These are phyloP conservation scores for Ceraclea dissimilis DNA, from an alignment of 2,888 invertebrate genomes.

Conservation along the genomic window DNA sequence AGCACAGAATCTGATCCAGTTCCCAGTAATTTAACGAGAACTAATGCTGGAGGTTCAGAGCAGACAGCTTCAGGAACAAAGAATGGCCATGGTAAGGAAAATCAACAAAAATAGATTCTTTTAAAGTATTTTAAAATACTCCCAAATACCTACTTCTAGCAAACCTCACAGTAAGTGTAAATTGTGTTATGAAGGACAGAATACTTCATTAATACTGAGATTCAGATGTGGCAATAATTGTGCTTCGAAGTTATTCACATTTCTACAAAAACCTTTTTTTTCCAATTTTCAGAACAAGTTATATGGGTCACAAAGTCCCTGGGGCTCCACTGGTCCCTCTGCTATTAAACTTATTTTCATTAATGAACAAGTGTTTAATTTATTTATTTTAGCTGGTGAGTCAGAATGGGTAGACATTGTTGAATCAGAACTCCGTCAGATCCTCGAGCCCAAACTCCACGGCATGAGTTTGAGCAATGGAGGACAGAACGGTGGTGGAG, in stretches of 20 bases:
- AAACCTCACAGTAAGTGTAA: no score
- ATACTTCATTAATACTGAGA: no score
- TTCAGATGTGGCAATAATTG: no score
- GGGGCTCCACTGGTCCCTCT: no score
- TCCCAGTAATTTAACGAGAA: constrained; percentile 26
- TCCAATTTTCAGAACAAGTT: no score
- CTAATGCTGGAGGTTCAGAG: constrained; percentile 14
- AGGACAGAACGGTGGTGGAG: constrained; percentile 36
- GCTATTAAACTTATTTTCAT: no score
- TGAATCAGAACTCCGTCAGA: constrained; percentile 70
- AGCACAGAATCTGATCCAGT: constrained; percentile 54
- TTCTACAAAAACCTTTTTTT: no score
- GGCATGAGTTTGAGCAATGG: constrained; percentile 44
- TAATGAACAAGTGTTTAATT: no score
- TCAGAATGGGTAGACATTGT: constrained; percentile 78
- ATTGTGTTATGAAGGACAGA: no score
- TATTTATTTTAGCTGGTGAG: constrained; percentile 35
- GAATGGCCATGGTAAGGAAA: constrained; percentile 23
- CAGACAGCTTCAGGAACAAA: constrained; percentile 19
- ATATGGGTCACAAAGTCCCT: no score
- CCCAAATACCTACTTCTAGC: background rate
- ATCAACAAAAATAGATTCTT: constrained; percentile 31
- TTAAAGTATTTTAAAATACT: background rate
- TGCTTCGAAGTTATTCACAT: no score
- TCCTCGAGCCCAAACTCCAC: constrained; percentile 67